Evolutionary conservation across 2,797 vertebrate genomes (phyloP).

Genomic region (Spinibarbus caldwelli): DNA sequence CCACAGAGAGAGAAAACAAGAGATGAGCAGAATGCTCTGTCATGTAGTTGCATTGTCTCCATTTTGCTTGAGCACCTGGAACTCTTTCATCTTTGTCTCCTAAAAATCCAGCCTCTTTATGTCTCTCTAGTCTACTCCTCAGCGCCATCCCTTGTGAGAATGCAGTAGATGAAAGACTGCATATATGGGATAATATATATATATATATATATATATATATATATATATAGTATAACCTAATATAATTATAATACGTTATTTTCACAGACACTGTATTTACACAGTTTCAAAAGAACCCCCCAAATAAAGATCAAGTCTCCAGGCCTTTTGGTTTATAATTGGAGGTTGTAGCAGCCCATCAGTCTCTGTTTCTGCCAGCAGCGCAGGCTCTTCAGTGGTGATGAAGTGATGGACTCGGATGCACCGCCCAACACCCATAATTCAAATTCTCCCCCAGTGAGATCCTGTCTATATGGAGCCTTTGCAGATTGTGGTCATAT

Average conservation of each 20-base stretch:
- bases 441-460: conserved; percentile 35
- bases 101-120: conserved; percentile 38
- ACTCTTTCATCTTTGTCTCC: conserved; percentile 54
- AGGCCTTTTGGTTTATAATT: conserved; percentile 61
- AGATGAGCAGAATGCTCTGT: conserved; percentile 43
- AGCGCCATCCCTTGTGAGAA: background rate
- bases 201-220: background rate
- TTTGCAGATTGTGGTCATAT: conserved; percentile 58
- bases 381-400: conserved; percentile 46
- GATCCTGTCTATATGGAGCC: conserved; percentile 44
- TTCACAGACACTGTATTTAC: conserved; percentile 15
- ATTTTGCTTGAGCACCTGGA: conserved; percentile 46
- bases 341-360: conserved; percentile 57
- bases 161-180: conserved; percentile 34
- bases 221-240: background rate
- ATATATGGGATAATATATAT: background rate
- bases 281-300: background rate
- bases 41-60: conserved; percentile 53
- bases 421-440: conserved; percentile 51
- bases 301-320: conserved; percentile 59
- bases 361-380: conserved; percentile 56
- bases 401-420: conserved; percentile 52
- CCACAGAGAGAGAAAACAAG: conserved; percentile 24
- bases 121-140: background rate
- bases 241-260: conserved; percentile 7